Conservation (phyloP, 2,797 vertebrate genomes). For the Pangasius djambal region DNA sequence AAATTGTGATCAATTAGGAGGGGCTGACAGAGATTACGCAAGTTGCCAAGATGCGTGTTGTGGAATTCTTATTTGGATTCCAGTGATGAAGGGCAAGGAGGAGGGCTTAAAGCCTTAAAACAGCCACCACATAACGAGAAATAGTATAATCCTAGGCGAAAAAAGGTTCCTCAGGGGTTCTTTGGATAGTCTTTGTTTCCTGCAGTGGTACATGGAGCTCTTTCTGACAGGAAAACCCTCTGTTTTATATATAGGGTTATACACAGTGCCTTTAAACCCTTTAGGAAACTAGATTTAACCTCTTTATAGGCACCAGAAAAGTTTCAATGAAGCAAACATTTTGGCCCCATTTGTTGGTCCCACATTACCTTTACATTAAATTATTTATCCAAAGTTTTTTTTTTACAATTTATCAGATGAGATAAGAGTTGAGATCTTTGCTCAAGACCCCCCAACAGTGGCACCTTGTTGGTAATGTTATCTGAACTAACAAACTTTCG, state of each 20-base stretch:
- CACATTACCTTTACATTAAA: neutral
- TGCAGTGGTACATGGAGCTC: neutral
- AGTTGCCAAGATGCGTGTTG: constrained; percentile 52
- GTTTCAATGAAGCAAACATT: neutral
- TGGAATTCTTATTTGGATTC: constrained; percentile 57
- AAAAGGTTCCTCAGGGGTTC: neutral
- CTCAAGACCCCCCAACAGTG: neutral
- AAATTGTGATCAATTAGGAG: constrained; percentile 63
- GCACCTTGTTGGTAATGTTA: neutral
- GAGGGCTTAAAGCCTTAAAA: neutral
- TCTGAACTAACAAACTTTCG: neutral
- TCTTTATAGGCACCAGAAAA: neutral
- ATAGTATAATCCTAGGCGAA: neutral
- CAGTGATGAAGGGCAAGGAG: constrained; percentile 31
- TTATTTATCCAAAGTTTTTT: neutral
- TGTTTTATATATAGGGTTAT: neutral
- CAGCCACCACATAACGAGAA: neutral
- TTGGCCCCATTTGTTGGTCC: neutral
- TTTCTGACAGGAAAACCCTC: neutral
- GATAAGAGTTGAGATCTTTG: neutral
- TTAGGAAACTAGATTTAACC: neutral
- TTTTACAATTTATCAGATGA: neutral
- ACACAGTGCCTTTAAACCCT: neutral
- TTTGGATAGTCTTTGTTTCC: neutral
- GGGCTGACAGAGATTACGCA: constrained; percentile 54